phyloP scores from a whole-genome alignment of 2,888 invertebrate genomes.

The Leucophenga montana region DNA sequence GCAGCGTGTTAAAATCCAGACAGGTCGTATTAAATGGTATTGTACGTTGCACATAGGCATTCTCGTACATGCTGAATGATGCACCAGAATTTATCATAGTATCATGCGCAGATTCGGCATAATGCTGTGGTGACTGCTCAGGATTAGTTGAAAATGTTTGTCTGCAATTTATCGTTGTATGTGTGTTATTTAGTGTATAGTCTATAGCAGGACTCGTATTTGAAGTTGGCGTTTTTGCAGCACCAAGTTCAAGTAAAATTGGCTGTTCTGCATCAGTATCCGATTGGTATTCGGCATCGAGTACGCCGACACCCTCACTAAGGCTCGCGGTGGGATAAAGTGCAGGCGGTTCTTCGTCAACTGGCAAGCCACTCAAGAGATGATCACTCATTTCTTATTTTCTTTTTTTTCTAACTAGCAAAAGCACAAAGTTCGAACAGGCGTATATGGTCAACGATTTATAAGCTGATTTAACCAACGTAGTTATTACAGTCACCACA shows the following conservation, averaged over 20 bases:
- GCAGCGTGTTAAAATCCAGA: background rate
- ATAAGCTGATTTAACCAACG: constrained; percentile 12
- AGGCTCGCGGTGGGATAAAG: constrained; percentile 45
- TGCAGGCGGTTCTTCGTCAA: constrained; percentile 50
- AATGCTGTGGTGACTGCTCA: background rate
- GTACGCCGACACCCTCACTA: constrained; percentile 26
- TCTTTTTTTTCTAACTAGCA: no score
- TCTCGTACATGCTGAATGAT: constrained; percentile 38
- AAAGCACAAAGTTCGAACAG: no score
- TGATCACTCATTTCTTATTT: constrained; percentile 56
- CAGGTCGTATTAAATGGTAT: constrained; percentile 12
- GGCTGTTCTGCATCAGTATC: constrained; percentile 64
- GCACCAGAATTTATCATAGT: background rate
- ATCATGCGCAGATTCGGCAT: background rate
- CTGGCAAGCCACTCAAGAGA: constrained; percentile 50
- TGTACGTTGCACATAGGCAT: constrained; percentile 39
- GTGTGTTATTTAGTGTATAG: constrained; percentile 38
- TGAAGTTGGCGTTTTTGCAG: constrained; percentile 28
- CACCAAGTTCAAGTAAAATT: constrained; percentile 61
- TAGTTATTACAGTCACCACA: no score
- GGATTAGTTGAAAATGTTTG: background rate
- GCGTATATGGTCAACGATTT: background rate
- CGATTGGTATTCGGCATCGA: constrained; percentile 33
- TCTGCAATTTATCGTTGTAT: constrained; percentile 14
- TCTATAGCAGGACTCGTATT: constrained; percentile 39